phyloP scores from a whole-genome alignment of 2,888 invertebrate species.

The Dynastes maya region DNA sequence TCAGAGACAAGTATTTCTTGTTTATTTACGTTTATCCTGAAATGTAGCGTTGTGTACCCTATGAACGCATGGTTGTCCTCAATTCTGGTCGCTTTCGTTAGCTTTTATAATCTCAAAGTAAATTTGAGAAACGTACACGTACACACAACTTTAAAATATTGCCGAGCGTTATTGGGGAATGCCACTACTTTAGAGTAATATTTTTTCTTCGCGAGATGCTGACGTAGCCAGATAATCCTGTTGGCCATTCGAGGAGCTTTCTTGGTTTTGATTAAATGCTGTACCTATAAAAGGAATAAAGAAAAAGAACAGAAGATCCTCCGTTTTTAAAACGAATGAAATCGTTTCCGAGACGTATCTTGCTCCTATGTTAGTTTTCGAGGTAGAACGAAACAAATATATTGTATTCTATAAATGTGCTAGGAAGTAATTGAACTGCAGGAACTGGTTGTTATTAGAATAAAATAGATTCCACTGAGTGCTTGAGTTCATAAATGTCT shows the following conservation, averaged over 20 bases:
- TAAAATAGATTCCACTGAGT: too few species aligned
- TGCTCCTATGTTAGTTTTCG: too few species aligned
- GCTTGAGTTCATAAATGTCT: too few species aligned
- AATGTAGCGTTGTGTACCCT: slow-evolving; percentile 61
- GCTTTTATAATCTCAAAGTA: slow-evolving; percentile 49
- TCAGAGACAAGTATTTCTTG: slow-evolving; percentile 46
- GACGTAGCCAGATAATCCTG: slow-evolving; percentile 13
- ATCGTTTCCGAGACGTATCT: background rate
- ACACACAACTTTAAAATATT: slow-evolving; percentile 44
- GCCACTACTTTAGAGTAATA: slow-evolving; percentile 11
- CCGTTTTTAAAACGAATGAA: background rate
- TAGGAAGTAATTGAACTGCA: too few species aligned
- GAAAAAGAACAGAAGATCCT: background rate
- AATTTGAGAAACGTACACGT: slow-evolving; percentile 44
- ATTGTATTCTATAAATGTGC: too few species aligned
- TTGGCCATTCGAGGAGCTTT: slow-evolving; percentile 2
- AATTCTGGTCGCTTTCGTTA: slow-evolving; percentile 48
- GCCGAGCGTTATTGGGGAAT: slow-evolving; percentile 42
- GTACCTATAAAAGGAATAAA: background rate
- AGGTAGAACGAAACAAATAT: too few species aligned
- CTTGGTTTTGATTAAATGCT: slow-evolving; percentile 17
- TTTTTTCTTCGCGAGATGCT: slow-evolving; percentile 30
- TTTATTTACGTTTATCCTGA: slow-evolving; percentile 60
- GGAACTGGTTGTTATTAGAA: too few species aligned
- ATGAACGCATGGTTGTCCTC: slow-evolving; percentile 55